A percentile compares a stretch with the other conserved stretches of the same genome.
These are phyloP conservation scores for Augochlorella aurata DNA, from an alignment of 2,888 invertebrate genomes.

Conservation along the genomic window DNA sequence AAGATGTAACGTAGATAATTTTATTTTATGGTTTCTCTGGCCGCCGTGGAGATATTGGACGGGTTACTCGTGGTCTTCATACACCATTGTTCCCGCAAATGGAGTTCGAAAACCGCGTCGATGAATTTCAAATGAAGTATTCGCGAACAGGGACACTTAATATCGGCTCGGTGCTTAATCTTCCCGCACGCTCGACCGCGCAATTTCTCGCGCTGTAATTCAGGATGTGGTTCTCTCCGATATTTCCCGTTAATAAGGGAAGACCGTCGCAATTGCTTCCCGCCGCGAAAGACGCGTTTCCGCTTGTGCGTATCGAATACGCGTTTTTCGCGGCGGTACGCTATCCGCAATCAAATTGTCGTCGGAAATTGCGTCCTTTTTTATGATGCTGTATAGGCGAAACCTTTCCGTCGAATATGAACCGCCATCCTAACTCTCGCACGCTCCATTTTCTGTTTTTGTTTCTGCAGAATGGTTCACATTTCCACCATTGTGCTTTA, in stretches of 20 bases:
- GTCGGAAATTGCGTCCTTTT: background rate
- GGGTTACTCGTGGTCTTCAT: background rate
- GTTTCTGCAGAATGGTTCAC: too few species aligned
- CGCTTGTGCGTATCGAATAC: background rate
- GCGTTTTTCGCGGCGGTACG: background rate
- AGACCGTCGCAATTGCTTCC: conserved; percentile 25
- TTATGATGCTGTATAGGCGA: background rate
- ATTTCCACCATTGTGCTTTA: too few species aligned
- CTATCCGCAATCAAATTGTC: background rate
- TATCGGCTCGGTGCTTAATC: conserved; percentile 48
- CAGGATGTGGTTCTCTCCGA: conserved; percentile 42
- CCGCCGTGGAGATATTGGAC: background rate
- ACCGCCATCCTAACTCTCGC: too few species aligned
- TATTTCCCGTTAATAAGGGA: conserved; percentile 48
- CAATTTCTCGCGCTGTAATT: conserved; percentile 52
- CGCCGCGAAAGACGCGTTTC: background rate
- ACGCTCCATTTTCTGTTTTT: too few species aligned
- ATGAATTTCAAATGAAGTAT: conserved; percentile 38
- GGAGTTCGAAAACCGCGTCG: conserved; percentile 23
- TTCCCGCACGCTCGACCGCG: conserved; percentile 31
- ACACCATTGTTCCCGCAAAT: background rate
- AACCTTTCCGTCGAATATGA: too few species aligned
- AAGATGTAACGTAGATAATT: background rate
- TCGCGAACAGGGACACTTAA: conserved; percentile 41
- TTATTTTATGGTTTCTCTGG: background rate